Evolutionary conservation across 1,140 invertebrate genomes (phyloP).

Genomic region (Prorops nasuta): DNA sequence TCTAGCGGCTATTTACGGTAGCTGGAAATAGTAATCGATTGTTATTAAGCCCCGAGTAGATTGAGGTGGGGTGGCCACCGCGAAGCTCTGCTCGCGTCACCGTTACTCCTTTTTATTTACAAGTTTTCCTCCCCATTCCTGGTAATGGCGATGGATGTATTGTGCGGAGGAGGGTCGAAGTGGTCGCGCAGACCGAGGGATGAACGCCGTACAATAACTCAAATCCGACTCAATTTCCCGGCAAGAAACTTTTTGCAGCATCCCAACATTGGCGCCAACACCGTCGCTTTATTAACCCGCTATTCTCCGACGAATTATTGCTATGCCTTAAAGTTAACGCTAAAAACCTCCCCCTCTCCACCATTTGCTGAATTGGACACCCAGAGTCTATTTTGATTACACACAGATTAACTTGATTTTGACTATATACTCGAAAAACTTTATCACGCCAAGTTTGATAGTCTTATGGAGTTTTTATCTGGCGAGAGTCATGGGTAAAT

Average conservation of each 20-base stretch:
- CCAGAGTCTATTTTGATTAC: no score
- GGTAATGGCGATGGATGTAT: slow-evolving; percentile 39
- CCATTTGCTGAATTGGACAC: no score
- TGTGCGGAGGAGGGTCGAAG: slow-evolving; percentile 28
- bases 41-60: slow-evolving; percentile 32
- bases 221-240: slow-evolving; percentile 48
- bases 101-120: slow-evolving; percentile 45
- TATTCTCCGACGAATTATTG: no score
- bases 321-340: no score
- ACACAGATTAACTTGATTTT: no score
- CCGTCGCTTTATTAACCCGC: slow-evolving; percentile 19
- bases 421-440: no score
- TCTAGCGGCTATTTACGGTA: no score
- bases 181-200: slow-evolving; percentile 24
- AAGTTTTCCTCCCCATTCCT: slow-evolving; percentile 31
- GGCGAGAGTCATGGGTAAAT: no score
- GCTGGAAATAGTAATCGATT: no score
- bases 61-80: slow-evolving; percentile 18
- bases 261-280: slow-evolving; percentile 6
- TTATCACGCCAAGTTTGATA: no score
- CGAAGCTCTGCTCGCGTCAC: slow-evolving; percentile 24
- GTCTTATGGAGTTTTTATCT: no score
- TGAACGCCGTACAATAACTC: slow-evolving; percentile 41
- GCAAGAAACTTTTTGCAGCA: slow-evolving; percentile 36
- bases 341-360: no score